Conservation (phyloP, 2,888 invertebrate species). For the Thera obeliscata region DNA sequence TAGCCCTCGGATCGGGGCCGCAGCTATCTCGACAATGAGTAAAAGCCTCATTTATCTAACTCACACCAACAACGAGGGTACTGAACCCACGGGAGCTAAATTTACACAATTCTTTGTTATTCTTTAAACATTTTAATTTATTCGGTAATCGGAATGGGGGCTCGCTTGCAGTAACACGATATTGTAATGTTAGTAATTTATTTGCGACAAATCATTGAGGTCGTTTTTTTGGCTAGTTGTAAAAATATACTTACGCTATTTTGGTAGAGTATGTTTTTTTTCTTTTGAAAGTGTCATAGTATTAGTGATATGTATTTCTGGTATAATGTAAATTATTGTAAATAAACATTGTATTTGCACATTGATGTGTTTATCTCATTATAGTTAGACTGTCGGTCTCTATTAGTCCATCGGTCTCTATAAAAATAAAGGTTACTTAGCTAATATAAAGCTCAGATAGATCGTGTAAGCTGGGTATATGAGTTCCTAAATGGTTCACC, state of each 20-base stretch:
- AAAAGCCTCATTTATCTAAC: conserved; percentile 61
- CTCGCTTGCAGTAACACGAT: conserved; percentile 54
- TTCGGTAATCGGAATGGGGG: conserved; percentile 42
- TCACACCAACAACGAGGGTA: conserved; percentile 46
- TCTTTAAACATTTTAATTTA: conserved; percentile 42
- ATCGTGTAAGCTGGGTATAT: too few species aligned
- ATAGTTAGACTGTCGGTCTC: too few species aligned
- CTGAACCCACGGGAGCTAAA: conserved; percentile 45
- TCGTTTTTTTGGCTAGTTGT: conserved; percentile 12
- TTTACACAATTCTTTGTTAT: conserved; percentile 46
- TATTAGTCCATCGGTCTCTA: too few species aligned
- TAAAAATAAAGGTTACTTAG: too few species aligned
- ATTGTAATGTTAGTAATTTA: conserved; percentile 60
- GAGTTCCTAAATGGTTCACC: neutral
- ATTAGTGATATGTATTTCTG: too few species aligned
- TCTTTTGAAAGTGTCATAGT: too few species aligned
- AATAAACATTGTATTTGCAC: too few species aligned
- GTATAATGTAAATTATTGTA: too few species aligned
- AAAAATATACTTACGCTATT: neutral
- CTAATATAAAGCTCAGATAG: neutral
- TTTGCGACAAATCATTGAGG: conserved; percentile 60
- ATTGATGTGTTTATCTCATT: too few species aligned
- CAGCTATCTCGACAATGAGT: conserved; percentile 48
- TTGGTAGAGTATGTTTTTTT: too few species aligned
- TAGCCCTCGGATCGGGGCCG: conserved; percentile 34